Base-by-base conservation (phyloP, 2,888 invertebrate species). In the Charanyca ferruginea region DNA sequence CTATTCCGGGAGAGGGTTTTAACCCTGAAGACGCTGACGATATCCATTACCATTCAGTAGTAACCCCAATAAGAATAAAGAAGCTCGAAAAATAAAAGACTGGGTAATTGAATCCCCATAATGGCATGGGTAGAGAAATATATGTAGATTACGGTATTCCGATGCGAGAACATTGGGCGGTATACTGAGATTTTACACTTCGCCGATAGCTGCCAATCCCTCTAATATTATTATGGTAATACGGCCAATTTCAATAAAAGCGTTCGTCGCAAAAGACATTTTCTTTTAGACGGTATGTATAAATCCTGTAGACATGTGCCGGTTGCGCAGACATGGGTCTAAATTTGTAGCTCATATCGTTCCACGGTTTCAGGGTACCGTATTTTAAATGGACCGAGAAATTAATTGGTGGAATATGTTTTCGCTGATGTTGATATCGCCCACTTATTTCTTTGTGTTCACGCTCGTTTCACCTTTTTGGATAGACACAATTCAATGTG, bases 161-260 rank as follows among this genome's bases (percentile, higher is more conserved):
- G 80, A 81, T 82, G 83, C 84, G 90, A 90, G 92, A 92, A 91
- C 91, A 89, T 88, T 84, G 89, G 86, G 88, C 89, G 87, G 88
- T 90, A 88, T 88, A 88, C 91, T 89, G 89, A 93, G 92, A 92
- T 93, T 93, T 93, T 91, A 93, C 93, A 91, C 92, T 90, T 86
- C 89, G 90, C 85, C 90, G 90, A 92, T 93, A 90, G 91, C 91
- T 93, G 93, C 94, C 94, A 94, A 94, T 94, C 93, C 93, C 90
- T 93, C 90, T 94, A 92, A 94, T 95, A 94, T 92, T 93, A 94
- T 94, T 95, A 95, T 95, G 95, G 91, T 93, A 95, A 95, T 95
- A 89, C 89, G 87, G 85, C 90, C 94, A 94, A 94, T 95, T 95
- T 93, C 94, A 94, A 95, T 94, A 94, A 95, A 94, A 94, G 93